Evolutionary conservation across 2,113 vertebrate species (phyloP).

Genomic region (Lophotis ruficrista): DNA sequence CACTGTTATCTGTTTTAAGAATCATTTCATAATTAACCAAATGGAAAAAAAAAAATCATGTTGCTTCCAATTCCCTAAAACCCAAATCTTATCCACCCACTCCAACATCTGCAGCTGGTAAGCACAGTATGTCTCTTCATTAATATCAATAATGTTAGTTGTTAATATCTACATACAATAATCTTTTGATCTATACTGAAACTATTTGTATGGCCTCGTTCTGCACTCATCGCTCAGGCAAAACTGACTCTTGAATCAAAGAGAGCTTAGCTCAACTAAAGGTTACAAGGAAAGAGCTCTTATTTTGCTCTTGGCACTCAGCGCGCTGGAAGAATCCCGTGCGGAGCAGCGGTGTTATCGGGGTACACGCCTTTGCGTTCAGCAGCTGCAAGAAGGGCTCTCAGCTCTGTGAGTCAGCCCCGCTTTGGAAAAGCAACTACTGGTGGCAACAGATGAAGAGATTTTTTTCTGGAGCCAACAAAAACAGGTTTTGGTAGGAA

Average conservation of each 20-base stretch:
- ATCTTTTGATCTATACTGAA: not conserved
- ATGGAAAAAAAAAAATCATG: not conserved
- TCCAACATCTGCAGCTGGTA: slow-evolving; percentile 36
- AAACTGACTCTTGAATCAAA: not conserved
- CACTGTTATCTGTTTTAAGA: slow-evolving; percentile 1
- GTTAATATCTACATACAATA: not conserved
- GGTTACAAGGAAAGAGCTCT: not conserved
- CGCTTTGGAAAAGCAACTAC: not conserved
- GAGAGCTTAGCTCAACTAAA: not conserved
- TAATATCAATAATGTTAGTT: not conserved
- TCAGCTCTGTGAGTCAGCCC: not conserved
- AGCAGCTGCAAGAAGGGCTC: not conserved
- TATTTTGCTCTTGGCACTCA: not conserved
- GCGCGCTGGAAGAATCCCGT: not conserved
- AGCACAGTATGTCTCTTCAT: not conserved
- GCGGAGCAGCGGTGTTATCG: not conserved
- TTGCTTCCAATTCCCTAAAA: slow-evolving; percentile 21
- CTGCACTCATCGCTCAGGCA: not conserved
- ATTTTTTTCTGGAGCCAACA: not conserved
- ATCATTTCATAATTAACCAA: slow-evolving; percentile 17
- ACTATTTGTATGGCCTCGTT: not conserved
- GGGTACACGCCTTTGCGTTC: not conserved
- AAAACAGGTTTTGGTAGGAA: not conserved
- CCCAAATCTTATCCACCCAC: slow-evolving; percentile 14
- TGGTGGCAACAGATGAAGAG: not conserved